phyloP scores from a whole-genome alignment of 2,888 invertebrate species.

The Phalera bucephala region DNA sequence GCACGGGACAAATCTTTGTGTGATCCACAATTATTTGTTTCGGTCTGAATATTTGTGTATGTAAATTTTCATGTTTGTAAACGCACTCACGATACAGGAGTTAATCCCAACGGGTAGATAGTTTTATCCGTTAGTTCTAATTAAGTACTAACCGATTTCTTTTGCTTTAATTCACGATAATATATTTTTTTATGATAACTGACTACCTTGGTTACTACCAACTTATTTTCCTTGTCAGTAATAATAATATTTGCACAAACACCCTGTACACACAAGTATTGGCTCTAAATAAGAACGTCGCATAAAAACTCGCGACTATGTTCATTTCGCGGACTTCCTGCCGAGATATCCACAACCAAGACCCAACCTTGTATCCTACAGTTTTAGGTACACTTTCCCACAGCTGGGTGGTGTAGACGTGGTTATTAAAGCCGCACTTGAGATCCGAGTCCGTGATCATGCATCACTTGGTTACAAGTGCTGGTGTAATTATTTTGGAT shows the following conservation, averaged over 20 bases:
- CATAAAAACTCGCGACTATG: slow-evolving; percentile 73
- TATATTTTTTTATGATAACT: too few relatives aligned
- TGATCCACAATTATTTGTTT: too few relatives aligned
- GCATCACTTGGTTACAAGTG: slow-evolving; percentile 69
- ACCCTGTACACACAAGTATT: slow-evolving; percentile 63
- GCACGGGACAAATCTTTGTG: too few relatives aligned
- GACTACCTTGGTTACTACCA: too few relatives aligned
- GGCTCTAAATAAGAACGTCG: slow-evolving; percentile 67
- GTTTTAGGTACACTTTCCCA: slow-evolving; percentile 28
- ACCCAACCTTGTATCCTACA: slow-evolving; percentile 16
- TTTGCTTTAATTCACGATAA: too few relatives aligned
- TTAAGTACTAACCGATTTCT: too few relatives aligned
- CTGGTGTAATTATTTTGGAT: slow-evolving; percentile 59
- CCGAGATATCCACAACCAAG: slow-evolving; percentile 17
- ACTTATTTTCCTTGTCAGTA: too few relatives aligned
- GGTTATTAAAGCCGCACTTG: slow-evolving; percentile 57
- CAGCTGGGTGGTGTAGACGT: slow-evolving; percentile 21
- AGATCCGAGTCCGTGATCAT: slow-evolving; percentile 65
- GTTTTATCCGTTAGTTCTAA: too few relatives aligned
- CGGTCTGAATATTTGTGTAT: too few relatives aligned
- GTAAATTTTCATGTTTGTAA: too few relatives aligned
- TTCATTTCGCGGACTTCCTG: slow-evolving; percentile 69
- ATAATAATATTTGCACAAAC: slow-evolving; percentile 26
- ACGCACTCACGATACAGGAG: too few relatives aligned
- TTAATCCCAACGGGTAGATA: too few relatives aligned